Base-by-base conservation (phyloP, 2,113 vertebrate genomes). In the Nicator chloris region DNA sequence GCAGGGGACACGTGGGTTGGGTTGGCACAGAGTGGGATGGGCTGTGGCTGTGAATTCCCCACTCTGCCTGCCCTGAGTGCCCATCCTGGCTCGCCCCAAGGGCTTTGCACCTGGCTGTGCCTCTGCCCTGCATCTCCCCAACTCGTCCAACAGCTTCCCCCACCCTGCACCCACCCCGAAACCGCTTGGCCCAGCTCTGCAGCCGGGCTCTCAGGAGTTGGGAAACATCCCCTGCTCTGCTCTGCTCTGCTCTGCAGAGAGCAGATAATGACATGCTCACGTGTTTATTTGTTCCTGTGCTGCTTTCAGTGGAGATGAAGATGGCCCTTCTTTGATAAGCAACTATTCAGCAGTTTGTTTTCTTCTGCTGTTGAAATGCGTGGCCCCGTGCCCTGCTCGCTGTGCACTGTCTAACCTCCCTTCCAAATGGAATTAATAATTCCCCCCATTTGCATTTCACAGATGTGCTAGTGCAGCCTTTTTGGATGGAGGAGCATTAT, bases 341-440 rank as follows among this genome's bases (percentile, higher is more conserved):
- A 75, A 77, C 80, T 65, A 57, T 86, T 96, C 86, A 94, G 80
- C 86, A 86, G 94, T 96, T 96, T 95, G 92, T 96, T 95, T 95
- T 92, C 93, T 95, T 89, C 37, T 82, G 77, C 40, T 86, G 92
- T 49, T 89, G 94, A 92, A 95, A 95, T 84, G 78, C 3, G 16
- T 97, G 94, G 94, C 92, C 94, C 65, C 0, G 13, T 93, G 95
- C 96, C 94, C 91, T 95, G 84, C 89, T 93, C 3, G 1, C 91
- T 84, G 88, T 68, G 83, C 83, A 44, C 73, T 91, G 88, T 56
- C 94, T 93, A 93, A 92, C 91, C 92, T 92, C 88, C 70, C 56
- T 76, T 93, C 92, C 86, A 91, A 91, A 76, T 2, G 1, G 89
- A 96, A 93, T 96, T 95, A 76, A 50, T 93, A 70, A 95, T 60